These are phyloP conservation scores for Tiliqua scincoides DNA, from an alignment of 2,113 vertebrate species.

Conservation along the genomic window DNA sequence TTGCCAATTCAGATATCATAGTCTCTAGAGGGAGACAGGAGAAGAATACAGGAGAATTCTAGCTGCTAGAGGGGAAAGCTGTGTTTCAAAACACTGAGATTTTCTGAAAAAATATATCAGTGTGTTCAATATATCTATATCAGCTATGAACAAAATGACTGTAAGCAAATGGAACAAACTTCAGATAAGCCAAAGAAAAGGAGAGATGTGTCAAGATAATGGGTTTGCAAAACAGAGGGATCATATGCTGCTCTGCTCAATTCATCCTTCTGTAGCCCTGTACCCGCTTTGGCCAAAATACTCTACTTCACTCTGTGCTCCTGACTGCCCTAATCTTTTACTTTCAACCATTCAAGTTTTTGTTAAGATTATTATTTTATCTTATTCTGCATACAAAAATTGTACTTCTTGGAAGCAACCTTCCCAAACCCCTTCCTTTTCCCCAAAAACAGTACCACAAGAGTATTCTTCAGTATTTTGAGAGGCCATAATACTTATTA, in stretches of 20 bases:
- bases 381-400: background rate
- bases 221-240: background rate
- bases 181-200: background rate
- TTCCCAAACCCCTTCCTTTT: background rate
- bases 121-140: too few species aligned
- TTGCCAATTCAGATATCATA: constrained; percentile 15
- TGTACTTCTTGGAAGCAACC: background rate
- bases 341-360: background rate
- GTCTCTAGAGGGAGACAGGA: background rate
- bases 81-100: background rate
- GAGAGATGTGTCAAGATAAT: background rate
- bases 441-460: background rate
- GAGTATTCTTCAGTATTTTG: background rate
- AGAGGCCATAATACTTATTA: too few species aligned
- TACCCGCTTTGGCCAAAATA: background rate
- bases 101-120: background rate
- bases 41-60: background rate
- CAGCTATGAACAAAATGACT: background rate
- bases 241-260: background rate
- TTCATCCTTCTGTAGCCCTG: too few species aligned
- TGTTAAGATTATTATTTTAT: background rate
- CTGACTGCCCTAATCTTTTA: background rate
- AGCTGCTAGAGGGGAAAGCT: background rate
- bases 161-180: background rate
- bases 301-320: background rate